Base-by-base conservation (phyloP, 64 coral and sea anemone species). In the Acropora tenuis region DNA sequence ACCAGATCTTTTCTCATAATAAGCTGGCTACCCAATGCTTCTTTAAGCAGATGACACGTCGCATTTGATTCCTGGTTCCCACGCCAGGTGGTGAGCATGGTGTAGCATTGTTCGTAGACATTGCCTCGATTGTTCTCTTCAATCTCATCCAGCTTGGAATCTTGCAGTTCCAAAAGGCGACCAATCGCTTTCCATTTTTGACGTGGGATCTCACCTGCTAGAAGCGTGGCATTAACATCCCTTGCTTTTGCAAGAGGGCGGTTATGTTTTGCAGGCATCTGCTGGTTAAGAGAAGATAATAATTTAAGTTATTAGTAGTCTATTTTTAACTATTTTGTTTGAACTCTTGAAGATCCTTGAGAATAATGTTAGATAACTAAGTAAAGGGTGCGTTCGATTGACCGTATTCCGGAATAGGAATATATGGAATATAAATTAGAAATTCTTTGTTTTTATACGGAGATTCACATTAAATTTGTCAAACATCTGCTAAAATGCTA, bases 41-140 rank as follows among this genome's bases (percentile, higher is more conserved):
- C 3, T 74, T 80, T 73, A 40, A 94, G 74, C 69, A 89, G 16
- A 20, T 76, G 72, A 83, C 69, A 94, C 1, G 87, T 78, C 52
- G 42, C 92, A 69, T 49, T 49, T 16, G 57, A 77, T 5, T 9
- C 46, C 17, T 85, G 46, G 42, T 47, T 94, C 0, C 50, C 55
- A 15, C 8, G 69, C 92, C 92, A 94, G 13, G 75, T 63, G 3
- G 5, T 78, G 13, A 94, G 65, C 78, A 94, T 89, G 2, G 69
- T 45, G 40, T 94, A 94, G 44, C 79, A 66, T 41, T 84, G 86
- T 40, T 94, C 92, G 74, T 89, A 94, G 1, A 94, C 80, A n/a
- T 66, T 15, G 6, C 8, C 1, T 50, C 12, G 1, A 18, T 94
- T 80, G 55, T 94, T 87, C 13, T 63, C 46, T 48, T 90, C 87